Percentiles rank a stretch among this genome's conserved stretches.
Evolutionary conservation across 2,113 vertebrate species (phyloP).

Genomic region (Phyllopteryx taeniolatus): DNA sequence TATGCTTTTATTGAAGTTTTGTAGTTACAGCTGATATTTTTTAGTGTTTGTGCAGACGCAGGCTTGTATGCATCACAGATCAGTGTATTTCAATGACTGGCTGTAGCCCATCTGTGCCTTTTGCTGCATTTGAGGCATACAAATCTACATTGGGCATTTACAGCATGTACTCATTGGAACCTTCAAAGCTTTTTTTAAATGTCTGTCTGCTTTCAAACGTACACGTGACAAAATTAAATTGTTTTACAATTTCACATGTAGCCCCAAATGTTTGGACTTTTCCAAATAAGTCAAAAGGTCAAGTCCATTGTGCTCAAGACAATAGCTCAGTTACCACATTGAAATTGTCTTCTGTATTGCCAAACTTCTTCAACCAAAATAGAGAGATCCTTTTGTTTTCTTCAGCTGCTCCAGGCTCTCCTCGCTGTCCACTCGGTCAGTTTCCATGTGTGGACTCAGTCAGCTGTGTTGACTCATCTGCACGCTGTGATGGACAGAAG

Average conservation of each 20-base stretch:
- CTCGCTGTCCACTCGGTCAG: constrained; percentile 68
- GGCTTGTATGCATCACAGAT: too few relatives aligned
- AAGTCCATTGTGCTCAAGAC: too few relatives aligned
- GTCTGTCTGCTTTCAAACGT: too few relatives aligned
- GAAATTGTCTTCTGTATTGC: not conserved
- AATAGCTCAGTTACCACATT: too few relatives aligned
- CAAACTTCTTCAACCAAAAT: not conserved
- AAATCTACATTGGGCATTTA: too few relatives aligned
- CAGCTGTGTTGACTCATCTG: constrained; percentile 70
- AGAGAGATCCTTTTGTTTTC: not conserved
- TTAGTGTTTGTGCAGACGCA: not conserved
- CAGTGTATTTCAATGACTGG: too few relatives aligned
- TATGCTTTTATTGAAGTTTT: too few relatives aligned
- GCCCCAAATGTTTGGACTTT: not conserved
- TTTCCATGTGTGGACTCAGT: constrained; percentile 72
- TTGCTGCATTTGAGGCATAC: too few relatives aligned
- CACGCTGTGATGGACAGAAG: constrained; percentile 71
- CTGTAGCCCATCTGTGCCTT: too few relatives aligned
- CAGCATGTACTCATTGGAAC: too few relatives aligned
- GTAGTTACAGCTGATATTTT: too few relatives aligned
- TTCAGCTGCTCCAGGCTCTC: not conserved
- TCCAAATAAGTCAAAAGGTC: not conserved
- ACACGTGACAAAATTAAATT: not conserved
- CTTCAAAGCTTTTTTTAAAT: too few relatives aligned
- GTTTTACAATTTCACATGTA: not conserved